Conservation (phyloP, 1,140 invertebrate genomes). For the Parasteatoda tepidariorum region DNA sequence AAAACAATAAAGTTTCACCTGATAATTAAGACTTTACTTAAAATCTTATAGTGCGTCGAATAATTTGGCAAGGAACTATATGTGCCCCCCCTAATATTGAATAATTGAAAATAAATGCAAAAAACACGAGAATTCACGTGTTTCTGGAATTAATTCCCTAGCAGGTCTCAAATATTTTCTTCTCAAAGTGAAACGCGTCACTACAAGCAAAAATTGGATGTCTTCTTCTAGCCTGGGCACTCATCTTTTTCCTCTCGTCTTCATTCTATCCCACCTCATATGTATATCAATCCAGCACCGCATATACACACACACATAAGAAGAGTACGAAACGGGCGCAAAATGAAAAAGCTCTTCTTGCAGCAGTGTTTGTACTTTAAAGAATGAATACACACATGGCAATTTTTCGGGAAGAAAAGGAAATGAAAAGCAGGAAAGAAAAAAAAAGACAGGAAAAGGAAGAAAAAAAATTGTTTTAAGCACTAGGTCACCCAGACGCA, state of each 20-base stretch:
- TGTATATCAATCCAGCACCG: not conserved
- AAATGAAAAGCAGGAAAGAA: not conserved
- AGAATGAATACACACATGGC: conserved; percentile 19
- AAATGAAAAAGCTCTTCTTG: not conserved
- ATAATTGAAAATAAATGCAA: too few species aligned
- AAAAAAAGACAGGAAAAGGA: not conserved
- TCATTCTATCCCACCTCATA: not conserved
- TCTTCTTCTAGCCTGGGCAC: not conserved
- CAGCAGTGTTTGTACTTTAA: not conserved
- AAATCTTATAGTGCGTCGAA: too few species aligned
- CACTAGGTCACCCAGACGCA: not conserved
- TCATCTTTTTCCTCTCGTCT: not conserved
- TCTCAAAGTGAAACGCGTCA: too few species aligned
- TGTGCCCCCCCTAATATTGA: too few species aligned
- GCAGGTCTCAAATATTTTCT: too few species aligned
- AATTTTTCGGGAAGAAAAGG: conserved; percentile 2
- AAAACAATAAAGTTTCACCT: too few species aligned
- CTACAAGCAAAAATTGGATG: conserved; percentile 47
- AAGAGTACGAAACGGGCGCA: not conserved
- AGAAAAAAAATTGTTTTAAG: not conserved
- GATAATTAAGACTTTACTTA: too few species aligned
- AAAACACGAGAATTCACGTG: too few species aligned
- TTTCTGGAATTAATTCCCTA: too few species aligned
- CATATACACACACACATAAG: not conserved
- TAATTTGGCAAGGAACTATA: too few species aligned